Percentiles rank a stretch among this genome's conserved stretches.
Evolutionary conservation across 1,140 invertebrate genomes (phyloP).

Genomic region (Eueides isabella): DNA sequence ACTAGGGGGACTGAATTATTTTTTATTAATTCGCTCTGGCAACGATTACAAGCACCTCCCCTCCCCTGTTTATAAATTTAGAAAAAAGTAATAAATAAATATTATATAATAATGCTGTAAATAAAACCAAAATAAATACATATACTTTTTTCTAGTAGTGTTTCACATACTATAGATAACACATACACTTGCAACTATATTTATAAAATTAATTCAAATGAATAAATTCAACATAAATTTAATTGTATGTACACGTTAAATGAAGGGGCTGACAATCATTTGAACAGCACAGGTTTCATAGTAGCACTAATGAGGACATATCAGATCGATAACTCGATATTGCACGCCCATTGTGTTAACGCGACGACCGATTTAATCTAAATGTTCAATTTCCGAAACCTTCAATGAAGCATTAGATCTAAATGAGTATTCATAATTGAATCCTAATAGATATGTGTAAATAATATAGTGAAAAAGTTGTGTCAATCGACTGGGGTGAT

Average conservation of each 20-base stretch:
- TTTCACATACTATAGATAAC: no score
- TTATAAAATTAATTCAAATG: no score
- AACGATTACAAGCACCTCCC: no score
- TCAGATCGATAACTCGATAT: constrained; percentile 21
- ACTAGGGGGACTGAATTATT: no score
- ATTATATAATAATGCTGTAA: no score
- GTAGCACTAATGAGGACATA: constrained; percentile 11
- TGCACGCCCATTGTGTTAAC: constrained; percentile 25
- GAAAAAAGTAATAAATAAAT: no score
- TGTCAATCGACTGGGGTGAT: no score
- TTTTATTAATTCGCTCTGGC: no score
- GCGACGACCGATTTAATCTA: constrained; percentile 25
- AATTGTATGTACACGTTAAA: background rate
- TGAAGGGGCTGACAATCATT: background rate
- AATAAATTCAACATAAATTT: background rate
- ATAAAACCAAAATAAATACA: no score
- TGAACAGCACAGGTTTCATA: background rate
- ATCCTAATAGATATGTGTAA: background rate
- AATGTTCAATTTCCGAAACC: constrained; percentile 33
- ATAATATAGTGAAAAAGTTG: background rate
- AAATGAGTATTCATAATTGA: constrained; percentile 13
- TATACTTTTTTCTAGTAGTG: no score
- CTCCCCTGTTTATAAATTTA: no score
- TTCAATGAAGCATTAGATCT: background rate
- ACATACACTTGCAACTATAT: no score